Base-by-base conservation (phyloP, 1,140 invertebrate species). In the Temnothorax curvispinosus region DNA sequence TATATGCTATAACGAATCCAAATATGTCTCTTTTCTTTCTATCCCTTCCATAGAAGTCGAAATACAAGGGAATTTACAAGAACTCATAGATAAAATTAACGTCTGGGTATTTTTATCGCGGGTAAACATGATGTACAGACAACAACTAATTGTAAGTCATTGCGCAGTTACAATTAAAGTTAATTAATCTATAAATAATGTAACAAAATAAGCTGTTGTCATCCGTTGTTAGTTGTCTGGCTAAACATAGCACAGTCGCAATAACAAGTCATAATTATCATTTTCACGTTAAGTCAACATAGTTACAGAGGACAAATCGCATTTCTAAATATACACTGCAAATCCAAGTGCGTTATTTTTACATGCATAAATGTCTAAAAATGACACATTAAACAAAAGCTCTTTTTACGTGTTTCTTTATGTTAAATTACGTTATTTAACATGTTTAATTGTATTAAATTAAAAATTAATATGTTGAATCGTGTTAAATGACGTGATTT, bases 181-280 rank as follows among this genome's bases (percentile, higher is more conserved):
- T 35, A 74, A 74, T 74, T 74, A 15, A 27, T 32, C 5, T 74
- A 35, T 82, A 21, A 58, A 74, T 47, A 82, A 58, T 41, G 13
- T 47, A 82, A 47, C 44, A 47, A n/a, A 6, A n/a, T 15, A 58
- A 27, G 71, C 3, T 56, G 9, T 1, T 56, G 9, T 1, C 47
- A 47, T 77, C 15, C n/a, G 18, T 67, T 35, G n/a, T 52, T 65
- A 21, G 9, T 18, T 21, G 62, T 54, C 3, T 21, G 4, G 15
- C 15, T 82, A 82, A 82, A 32, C 47, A 58, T 74, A 81, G 18
- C 15, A 9, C 27, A 18, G 52, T 71, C 18, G 11, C n/a, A 54
- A 58, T 58, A 74, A 72, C 27, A 72, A 54, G 7, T 15, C 7
- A 8, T 69, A 67, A 78, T 67, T 80, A 65, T 50, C 18, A 2